Percentiles rank a stretch among this genome's conserved stretches.
Conservation (phyloP, 1,140 invertebrate species). For the Heliconius melpomene region DNA sequence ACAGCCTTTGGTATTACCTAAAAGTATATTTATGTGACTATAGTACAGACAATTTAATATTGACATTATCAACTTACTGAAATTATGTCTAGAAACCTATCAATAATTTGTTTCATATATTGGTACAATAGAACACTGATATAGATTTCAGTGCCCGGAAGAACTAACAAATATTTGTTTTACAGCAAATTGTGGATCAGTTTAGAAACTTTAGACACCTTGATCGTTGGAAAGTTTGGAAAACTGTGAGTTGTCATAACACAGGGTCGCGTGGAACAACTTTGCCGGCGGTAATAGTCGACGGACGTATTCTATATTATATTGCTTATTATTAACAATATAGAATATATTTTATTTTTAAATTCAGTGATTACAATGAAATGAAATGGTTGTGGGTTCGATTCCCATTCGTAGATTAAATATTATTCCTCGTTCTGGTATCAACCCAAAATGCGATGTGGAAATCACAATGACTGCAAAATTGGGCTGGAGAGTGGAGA, state of each 20-base stretch:
- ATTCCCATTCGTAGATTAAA: no score
- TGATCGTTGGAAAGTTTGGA: slow-evolving; percentile 28
- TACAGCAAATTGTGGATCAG: slow-evolving; percentile 37
- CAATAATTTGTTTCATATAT: neutral
- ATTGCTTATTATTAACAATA: neutral
- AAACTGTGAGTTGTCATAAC: slow-evolving; percentile 35
- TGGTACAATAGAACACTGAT: neutral
- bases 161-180: slow-evolving; percentile 32
- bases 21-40: no score
- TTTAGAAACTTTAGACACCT: slow-evolving; percentile 38
- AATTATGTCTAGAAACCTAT: no score
- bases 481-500: no score
- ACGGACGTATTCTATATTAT: slow-evolving; percentile 18
- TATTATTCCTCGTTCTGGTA: no score
- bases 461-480: no score
- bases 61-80: no score
- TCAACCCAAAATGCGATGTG: no score
- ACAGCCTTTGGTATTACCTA: no score
- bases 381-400: no score
- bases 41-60: no score
- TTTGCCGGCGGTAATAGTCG: slow-evolving; percentile 30
- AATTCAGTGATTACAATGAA: no score
- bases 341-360: neutral
- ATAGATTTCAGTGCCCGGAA: slow-evolving; percentile 14
- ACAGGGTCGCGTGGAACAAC: slow-evolving; percentile 31